Evolutionary conservation across 64 coral and sea anemone genomes (phyloP), one percentile per base, ranked within the genome.

Genomic region (Anthopleura sola): DNA sequence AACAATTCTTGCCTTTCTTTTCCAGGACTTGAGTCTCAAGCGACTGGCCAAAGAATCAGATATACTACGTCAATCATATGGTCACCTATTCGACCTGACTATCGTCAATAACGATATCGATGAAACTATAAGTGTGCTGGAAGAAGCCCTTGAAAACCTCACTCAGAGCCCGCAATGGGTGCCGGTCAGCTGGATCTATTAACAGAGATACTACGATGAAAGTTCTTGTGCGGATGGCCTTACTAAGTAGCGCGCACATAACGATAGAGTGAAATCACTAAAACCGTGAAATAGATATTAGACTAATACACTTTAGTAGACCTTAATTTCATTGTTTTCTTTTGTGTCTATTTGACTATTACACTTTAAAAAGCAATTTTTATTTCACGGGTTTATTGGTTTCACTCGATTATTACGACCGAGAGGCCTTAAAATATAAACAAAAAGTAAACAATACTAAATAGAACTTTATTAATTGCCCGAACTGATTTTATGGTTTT

Each of bases 51-150:
- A 96, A 84, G 94, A 96, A 78, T 96, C 94, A 8, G 94, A 96
- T 47, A 39, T 66, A 2, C 90, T 96, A 24, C 94, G 88, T 28
- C 80, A 84, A 49, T 87, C 87, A 8, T 92, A 96, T 56, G 94
- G 94, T 47, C 94, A 96, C 36, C 58, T 96, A 38, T 96, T 96
- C 69, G 94, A 96, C 46, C 78, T 96, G 36, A 96, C 90, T 69
- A 92, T 96, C 50, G 85, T 92, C 38, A 96, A 96, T 83, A 92
- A 96, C 53, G 94, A 96, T 40, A 96, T 96, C 53, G 94, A 96
- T 78, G 94, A 96, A 23, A 96, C 94, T 2, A 96, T 96, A 71
- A 66, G 36, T 54, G 84, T 89, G 18, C 87, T 96, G 44, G 94
- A 96, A 36, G 84, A 89, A 86, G 71, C 90, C 24, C 87, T 96